These are phyloP conservation scores for Typhlichthys eigenmanni DNA, from an alignment of 2,797 vertebrate species.

Conservation along the genomic window DNA sequence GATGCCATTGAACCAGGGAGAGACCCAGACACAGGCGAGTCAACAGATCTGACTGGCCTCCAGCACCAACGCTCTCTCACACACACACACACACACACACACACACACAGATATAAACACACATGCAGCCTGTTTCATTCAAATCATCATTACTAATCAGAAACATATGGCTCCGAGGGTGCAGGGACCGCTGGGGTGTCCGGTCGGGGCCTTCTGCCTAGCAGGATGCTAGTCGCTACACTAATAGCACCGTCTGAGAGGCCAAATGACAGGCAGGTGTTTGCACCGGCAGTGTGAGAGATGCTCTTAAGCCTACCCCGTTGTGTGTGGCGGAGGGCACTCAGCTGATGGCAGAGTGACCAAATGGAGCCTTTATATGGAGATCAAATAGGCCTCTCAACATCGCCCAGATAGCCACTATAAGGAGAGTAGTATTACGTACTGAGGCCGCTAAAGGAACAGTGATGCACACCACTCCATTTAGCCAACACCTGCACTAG, in stretches of 20 bases:
- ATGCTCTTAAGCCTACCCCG: conserved; percentile 26
- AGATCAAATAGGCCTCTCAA: conserved; percentile 35
- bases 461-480: not conserved
- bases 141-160: conserved; percentile 23
- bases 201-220: conserved; percentile 31
- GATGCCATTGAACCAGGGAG: conserved; percentile 81
- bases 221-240: conserved; percentile 44
- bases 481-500: not conserved
- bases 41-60: conserved; percentile 76
- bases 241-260: conserved; percentile 45
- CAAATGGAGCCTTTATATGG: conserved; percentile 38
- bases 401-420: conserved; percentile 18
- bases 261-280: conserved; percentile 49
- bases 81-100: conserved; percentile 1
- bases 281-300: conserved; percentile 16
- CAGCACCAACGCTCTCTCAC: conserved; percentile 41
- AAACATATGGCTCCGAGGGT: conserved; percentile 41
- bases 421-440: conserved; percentile 11
- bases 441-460: not conserved
- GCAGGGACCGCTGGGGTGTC: conserved; percentile 22
- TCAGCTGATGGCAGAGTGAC: conserved; percentile 34
- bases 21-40: conserved; percentile 79
- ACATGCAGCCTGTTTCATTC: conserved; percentile 4
- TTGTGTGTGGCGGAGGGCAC: conserved; percentile 13
- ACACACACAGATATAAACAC: not conserved